These are phyloP conservation scores for Gryllus longicercus DNA, from an alignment of 2,888 invertebrate genomes.

Conservation along the genomic window DNA sequence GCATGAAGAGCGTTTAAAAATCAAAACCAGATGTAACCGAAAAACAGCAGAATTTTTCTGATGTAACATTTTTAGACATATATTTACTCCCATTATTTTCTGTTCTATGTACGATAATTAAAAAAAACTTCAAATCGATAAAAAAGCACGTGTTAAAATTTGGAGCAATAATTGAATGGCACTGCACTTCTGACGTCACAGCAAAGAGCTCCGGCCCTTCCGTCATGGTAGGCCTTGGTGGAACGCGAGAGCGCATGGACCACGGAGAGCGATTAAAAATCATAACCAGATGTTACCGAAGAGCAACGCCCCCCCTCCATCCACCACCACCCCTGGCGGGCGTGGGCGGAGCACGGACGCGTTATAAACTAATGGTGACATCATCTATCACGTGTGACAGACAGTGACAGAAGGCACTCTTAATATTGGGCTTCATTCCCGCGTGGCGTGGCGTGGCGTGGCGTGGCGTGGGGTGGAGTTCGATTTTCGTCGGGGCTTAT, in stretches of 20 bases:
- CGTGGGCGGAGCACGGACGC: not conserved
- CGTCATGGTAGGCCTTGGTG: not conserved
- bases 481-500: not conserved
- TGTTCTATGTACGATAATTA: too few species aligned
- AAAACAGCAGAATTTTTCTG: too few species aligned
- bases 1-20: too few species aligned
- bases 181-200: too few species aligned
- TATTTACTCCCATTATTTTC: too few species aligned
- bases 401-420: slow-evolving; percentile 8
- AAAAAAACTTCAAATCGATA: too few species aligned
- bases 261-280: slow-evolving; percentile 1
- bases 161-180: too few species aligned
- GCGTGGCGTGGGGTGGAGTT: not conserved
- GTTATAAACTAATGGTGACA: slow-evolving; percentile 1
- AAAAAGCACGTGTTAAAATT: too few species aligned
- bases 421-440: slow-evolving; percentile 8
- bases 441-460: not conserved
- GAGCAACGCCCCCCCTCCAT: not conserved
- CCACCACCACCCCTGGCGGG: not conserved
- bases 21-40: too few species aligned
- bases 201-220: too few species aligned
- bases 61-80: too few species aligned
- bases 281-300: slow-evolving; percentile 17
- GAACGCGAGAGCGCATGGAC: not conserved
- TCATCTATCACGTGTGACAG: not conserved